A percentile compares a stretch with the other conserved stretches of the same genome.
phyloP scores from a whole-genome alignment of 2,888 invertebrate genomes.

The Elmis aenea region DNA sequence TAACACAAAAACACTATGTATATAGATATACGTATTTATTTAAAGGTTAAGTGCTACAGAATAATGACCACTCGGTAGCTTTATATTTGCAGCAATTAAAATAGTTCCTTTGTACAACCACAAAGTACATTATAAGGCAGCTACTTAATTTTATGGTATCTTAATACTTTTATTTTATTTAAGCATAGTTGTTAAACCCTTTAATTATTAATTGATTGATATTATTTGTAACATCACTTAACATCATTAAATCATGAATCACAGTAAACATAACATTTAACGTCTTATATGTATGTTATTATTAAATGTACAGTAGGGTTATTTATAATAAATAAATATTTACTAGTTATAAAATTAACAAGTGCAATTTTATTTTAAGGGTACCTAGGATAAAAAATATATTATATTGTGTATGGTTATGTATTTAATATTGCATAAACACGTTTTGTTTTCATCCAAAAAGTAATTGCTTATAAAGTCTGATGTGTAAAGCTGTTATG shows the following conservation, averaged over 20 bases:
- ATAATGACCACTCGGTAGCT: too few species aligned
- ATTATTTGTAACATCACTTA: conserved; percentile 23
- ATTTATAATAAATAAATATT: conserved; percentile 15
- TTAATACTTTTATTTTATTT: conserved; percentile 7
- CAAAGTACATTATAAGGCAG: conserved; percentile 7
- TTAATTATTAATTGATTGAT: conserved; percentile 16
- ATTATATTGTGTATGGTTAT: too few species aligned
- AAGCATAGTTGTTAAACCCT: conserved; percentile 17
- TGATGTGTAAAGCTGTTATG: too few species aligned
- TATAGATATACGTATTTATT: too few species aligned
- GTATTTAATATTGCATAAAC: too few species aligned
- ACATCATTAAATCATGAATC: conserved; percentile 10
- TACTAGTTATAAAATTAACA: conserved; percentile 12
- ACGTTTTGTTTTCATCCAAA: too few species aligned
- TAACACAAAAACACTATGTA: too few species aligned
- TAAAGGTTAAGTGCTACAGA: too few species aligned
- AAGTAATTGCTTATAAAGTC: too few species aligned
- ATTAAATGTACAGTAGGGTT: conserved; percentile 15
- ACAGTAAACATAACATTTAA: too few species aligned
- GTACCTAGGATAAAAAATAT: too few species aligned
- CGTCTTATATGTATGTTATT: conserved; percentile 12
- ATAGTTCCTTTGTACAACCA: not conserved
- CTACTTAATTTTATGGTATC: conserved; percentile 18
- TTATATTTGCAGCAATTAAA: too few species aligned
- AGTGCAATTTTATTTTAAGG: conserved; percentile 12